Conservation (phyloP, 2,888 invertebrate genomes). For the Uropetala carovei region DNA sequence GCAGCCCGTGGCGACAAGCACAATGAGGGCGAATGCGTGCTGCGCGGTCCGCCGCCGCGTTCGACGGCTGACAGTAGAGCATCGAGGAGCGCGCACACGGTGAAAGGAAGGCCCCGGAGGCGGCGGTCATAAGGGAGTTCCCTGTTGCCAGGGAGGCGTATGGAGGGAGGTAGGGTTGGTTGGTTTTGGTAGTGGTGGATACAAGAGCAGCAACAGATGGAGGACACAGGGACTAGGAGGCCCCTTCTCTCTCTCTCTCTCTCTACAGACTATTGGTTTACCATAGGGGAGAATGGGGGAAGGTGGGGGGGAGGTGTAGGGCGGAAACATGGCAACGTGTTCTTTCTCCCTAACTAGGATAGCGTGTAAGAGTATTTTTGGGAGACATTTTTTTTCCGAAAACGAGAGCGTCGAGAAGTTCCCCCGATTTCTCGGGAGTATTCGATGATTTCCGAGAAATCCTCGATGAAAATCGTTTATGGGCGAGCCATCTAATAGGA, state of each 20-base stretch:
- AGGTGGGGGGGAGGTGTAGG: no score
- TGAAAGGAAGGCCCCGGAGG: not conserved
- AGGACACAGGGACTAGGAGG: slow-evolving; percentile 27
- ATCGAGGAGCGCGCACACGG: slow-evolving; percentile 55
- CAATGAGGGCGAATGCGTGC: not conserved
- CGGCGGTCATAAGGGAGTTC: not conserved
- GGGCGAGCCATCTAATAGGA: no score
- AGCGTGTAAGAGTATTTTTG: slow-evolving; percentile 1
- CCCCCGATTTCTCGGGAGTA: not conserved
- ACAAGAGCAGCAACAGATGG: slow-evolving; percentile 61
- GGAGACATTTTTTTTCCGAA: not conserved
- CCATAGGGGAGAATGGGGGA: not conserved
- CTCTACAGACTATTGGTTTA: slow-evolving; percentile 55
- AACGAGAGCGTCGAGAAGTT: not conserved
- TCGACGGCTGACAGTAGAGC: slow-evolving; percentile 54
- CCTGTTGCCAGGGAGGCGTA: slow-evolving; percentile 1
- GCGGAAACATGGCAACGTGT: slow-evolving; percentile 55
- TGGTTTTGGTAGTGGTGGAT: slow-evolving; percentile 19
- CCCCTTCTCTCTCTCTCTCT: slow-evolving; percentile 17
- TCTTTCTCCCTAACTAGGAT: slow-evolving; percentile 43
- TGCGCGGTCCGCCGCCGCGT: slow-evolving; percentile 22
- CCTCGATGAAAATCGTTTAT: not conserved
- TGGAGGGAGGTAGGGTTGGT: slow-evolving; percentile 36
- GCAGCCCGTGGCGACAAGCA: slow-evolving; percentile 8
- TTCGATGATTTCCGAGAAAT: not conserved